Conservation (phyloP, 2,888 invertebrate genomes). For the Apodemia zela region DNA sequence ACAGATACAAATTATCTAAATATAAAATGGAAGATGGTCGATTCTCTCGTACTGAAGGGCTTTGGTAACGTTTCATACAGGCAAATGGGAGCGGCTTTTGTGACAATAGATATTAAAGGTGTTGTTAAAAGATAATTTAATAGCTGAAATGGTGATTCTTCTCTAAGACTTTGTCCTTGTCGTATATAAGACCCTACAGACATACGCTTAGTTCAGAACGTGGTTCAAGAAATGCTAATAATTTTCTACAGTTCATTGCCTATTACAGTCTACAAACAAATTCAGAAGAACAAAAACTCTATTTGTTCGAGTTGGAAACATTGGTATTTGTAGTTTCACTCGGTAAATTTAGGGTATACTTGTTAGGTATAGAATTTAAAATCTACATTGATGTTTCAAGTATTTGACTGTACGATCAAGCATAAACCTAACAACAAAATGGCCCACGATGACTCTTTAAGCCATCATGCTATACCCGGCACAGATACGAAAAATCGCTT, state of each 20-base stretch:
- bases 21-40: too few relatives aligned
- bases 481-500: too few relatives aligned
- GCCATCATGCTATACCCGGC: background rate
- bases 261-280: background rate
- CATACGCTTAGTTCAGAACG: too few relatives aligned
- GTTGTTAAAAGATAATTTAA: too few relatives aligned
- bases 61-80: too few relatives aligned
- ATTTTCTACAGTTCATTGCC: background rate
- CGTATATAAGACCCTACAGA: too few relatives aligned
- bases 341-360: constrained; percentile 30
- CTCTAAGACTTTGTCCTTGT: too few relatives aligned
- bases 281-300: background rate
- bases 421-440: background rate
- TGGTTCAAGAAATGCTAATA: background rate
- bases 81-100: too few relatives aligned
- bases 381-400: constrained; percentile 26
- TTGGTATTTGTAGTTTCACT: constrained; percentile 23
- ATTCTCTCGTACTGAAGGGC: too few relatives aligned
- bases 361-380: constrained; percentile 29
- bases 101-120: too few relatives aligned
- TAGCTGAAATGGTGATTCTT: too few relatives aligned
- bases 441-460: background rate
- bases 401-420: background rate
- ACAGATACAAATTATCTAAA: too few relatives aligned
- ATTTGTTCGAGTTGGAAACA: constrained; percentile 2